Base-by-base conservation (phyloP, 2,888 invertebrate genomes). In the Sericinus montela region DNA sequence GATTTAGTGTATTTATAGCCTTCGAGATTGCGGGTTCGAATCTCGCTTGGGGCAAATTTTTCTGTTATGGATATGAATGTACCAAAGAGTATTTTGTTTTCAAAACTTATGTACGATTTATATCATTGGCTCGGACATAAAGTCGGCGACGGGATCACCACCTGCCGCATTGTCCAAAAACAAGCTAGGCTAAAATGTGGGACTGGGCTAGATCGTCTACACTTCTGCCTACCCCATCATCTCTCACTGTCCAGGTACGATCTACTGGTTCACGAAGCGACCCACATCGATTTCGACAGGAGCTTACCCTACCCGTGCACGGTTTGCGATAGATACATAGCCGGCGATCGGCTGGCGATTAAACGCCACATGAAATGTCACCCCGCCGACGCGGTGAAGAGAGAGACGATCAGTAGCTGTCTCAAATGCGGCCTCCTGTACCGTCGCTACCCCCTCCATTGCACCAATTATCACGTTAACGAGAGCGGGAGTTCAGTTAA, bases 321-420 rank as follows among this genome's bases (percentile, higher is more conserved):
- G 7, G 28, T 46, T 6, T 62, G 62, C 34, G 60, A 62, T 11
- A 48, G 39, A 30, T 59, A 53, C 19, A 56, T 61, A 2, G 52
- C 51, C 1, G 55, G 53, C 2, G 34, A 43, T 25, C 11, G 36
- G 7, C 1, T 34, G 0, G 29, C 48, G 9, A 28, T 57, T 4
- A 34, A 15, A 0, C 38, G 14, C 1, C 61, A 61, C 30, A 44
- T 51, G 6, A 25, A 13, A 2, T 25, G 40, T 1, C 29, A 51
- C 5, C 53, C 55, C 6, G 39, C 30, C 0, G 28, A 49, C 0
- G 8, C 13, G 4, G 1, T 29, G 0, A 46, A 45, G 10, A n/a
- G n/a, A 8, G 25, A 25, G 32, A 5, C 6, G 0, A 32, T 6
- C 32, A 1, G 1, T 1, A 35, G 15, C 0, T 62, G 62, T 15